Evolutionary conservation across 2,113 vertebrate species (phyloP), one percentile per base, ranked within the genome.

Genomic region (Tragelaphus imberbis): DNA sequence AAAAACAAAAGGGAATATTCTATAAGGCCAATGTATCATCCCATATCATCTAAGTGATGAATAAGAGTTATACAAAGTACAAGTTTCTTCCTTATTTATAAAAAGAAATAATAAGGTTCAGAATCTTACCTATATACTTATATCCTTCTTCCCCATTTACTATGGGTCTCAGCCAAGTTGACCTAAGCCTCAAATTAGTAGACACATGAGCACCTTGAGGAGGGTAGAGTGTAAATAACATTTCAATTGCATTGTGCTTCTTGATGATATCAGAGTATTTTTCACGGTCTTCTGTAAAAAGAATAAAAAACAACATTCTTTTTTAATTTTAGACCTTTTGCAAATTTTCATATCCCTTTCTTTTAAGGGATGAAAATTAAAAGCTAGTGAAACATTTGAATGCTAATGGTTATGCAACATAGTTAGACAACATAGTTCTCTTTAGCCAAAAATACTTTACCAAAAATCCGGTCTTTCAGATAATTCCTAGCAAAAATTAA

Each of bases 111-210:
- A 21, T 68, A 33, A 92, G 23, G 28, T 16, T 63, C 47, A 93
- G 12, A 16, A 65, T 53, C 98, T 98, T 97, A 98, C 98, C 97
- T 90, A 98, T 97, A 23, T 98, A 97, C 63, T 88, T 98, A 53
- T 98, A 98, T 21, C 97, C 97, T 95, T 98, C 98, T 96, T 98
- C 98, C 21, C 98, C 98, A 71, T 97, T 49, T 40, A 98, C 91
- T 2, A 97, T 65, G 4, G 98, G 98, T 95, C 97, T 97, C 87
- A 98, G 84, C 98, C 98, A 98, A 14, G 97, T 98, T 47, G 98
- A 98, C 75, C 8, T 84, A 5, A 92, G 53, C 36, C 0, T n/a
- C 13, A 4, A 6, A 51, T 77, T 95, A 28, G 28, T 33, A 15
- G 1, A 12, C 25, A 97, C 80, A 0, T 96, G 95, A 11, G 98